Percentiles rank a stretch among this genome's conserved stretches.
Conservation (phyloP, 2,888 invertebrate species). For the Nemotelus nigrinus region DNA sequence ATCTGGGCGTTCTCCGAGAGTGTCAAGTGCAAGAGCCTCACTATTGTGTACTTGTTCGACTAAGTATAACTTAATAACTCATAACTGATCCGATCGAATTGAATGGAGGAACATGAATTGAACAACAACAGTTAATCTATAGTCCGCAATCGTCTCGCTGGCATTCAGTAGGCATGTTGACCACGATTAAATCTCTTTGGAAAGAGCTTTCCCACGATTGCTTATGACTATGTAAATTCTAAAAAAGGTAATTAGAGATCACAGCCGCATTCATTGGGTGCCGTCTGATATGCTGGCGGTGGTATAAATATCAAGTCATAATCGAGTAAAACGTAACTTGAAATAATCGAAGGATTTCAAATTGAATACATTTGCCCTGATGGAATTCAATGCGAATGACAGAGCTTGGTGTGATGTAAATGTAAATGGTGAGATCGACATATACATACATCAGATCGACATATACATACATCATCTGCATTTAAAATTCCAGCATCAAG, state of each 20-base stretch:
- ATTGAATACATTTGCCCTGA: too few species aligned
- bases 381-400: too few species aligned
- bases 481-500: too few species aligned
- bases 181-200: constrained; percentile 7
- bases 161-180: background rate
- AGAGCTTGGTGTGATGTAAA: too few species aligned
- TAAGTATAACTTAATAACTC: constrained; percentile 45
- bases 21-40: background rate
- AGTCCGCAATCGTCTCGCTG: constrained; percentile 14
- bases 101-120: constrained; percentile 32
- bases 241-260: constrained; percentile 49
- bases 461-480: too few species aligned
- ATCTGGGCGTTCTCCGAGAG: too few species aligned
- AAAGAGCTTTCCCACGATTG: constrained; percentile 45
- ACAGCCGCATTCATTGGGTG: constrained; percentile 42
- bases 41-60: background rate
- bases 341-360: background rate
- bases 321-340: constrained; percentile 18
- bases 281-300: background rate
- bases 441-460: too few species aligned
- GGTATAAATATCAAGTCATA: constrained; percentile 45
- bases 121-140: constrained; percentile 37
- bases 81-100: constrained; percentile 46
- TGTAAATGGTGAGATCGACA: too few species aligned
- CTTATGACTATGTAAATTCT: constrained; percentile 48